phyloP scores from a whole-genome alignment of 2,797 vertebrate genomes.

The Discoglossus pictus region DNA sequence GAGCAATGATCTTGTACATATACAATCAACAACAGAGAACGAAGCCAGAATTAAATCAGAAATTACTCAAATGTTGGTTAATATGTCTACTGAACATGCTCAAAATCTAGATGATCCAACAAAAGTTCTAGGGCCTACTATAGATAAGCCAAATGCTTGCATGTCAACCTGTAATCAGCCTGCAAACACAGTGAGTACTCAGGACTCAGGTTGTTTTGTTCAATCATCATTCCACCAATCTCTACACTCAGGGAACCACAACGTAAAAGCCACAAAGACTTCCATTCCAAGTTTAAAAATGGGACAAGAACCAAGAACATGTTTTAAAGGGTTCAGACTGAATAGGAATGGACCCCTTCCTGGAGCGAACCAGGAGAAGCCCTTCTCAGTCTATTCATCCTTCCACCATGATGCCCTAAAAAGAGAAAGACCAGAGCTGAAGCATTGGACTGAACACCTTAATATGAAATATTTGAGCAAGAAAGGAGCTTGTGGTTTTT shows the following conservation, averaged over 20 bases:
- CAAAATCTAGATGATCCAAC: conserved; percentile 12
- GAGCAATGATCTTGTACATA: conserved; percentile 39
- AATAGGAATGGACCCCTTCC: conserved; percentile 66
- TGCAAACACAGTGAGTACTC: conserved; percentile 1
- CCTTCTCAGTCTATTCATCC: conserved; percentile 54
- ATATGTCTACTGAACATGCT: not conserved
- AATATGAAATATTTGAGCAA: conserved; percentile 53
- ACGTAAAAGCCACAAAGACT: conserved; percentile 6
- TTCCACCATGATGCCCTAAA: conserved; percentile 19
- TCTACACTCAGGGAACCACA: conserved; percentile 27
- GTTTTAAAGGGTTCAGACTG: conserved; percentile 74
- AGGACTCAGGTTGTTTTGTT: conserved; percentile 29
- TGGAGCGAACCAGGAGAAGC: conserved; percentile 57
- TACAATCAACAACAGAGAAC: not conserved
- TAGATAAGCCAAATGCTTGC: not conserved
- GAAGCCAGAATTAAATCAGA: not conserved
- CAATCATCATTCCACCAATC: not conserved
- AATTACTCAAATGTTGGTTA: not conserved
- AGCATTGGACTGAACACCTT: conserved; percentile 36
- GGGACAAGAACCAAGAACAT: conserved; percentile 64
- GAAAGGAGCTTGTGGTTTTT: conserved; percentile 32
- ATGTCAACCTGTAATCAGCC: not conserved
- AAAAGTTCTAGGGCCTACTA: not conserved
- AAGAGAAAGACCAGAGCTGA: not conserved
- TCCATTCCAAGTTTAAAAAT: conserved; percentile 66